Evolutionary conservation across 1,140 invertebrate genomes (phyloP), one percentile per base, ranked within the genome.

Genomic region (Anastatus disparis): DNA sequence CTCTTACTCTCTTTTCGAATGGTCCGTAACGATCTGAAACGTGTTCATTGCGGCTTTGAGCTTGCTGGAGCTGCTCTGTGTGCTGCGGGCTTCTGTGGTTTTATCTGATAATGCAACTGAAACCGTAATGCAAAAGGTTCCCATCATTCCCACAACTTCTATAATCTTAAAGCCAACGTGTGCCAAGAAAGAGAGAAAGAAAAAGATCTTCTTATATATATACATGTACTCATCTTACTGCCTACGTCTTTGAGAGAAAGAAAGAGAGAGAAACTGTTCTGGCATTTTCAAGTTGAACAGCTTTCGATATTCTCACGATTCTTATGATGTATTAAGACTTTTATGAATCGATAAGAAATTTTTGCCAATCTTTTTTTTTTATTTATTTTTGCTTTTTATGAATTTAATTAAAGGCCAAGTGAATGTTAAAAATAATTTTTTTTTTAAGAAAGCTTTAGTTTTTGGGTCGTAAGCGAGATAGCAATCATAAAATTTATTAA

Each of bases 61-160:
- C n/a, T n/a, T n/a, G n/a, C n/a, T n/a, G n/a, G n/a, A n/a, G n/a
- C n/a, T n/a, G n/a, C n/a, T n/a, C n/a, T n/a, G n/a, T n/a, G n/a
- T n/a, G n/a, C 48, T 20, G 67, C 29, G 40, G 40, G 50, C 40
- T 48, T 64, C 68, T 63, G 67, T 50, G 67, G 67, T 70, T n/a
- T 70, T 70, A 70, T 70, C 68, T 70, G 68, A 70, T 70, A 70
- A 70, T 64, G 68, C 68, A 38, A 63, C 52, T 58, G 68, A 70
- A 64, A 64, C 68, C 22, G 52, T 64, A 70, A 70, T 70, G 50
- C 67, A 50, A 63, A 62, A 56, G 59, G 67, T 70, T 70, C 67
- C 67, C 67, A 70, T 62, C 66, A 15, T 69, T 69, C 66, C 44
- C n/a, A n/a, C n/a, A n/a, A 46, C 38, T 9, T 50, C 29, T 17